These are phyloP conservation scores for Onychostoma macrolepis DNA, from an alignment of 2,113 vertebrate genomes.

Conservation along the genomic window DNA sequence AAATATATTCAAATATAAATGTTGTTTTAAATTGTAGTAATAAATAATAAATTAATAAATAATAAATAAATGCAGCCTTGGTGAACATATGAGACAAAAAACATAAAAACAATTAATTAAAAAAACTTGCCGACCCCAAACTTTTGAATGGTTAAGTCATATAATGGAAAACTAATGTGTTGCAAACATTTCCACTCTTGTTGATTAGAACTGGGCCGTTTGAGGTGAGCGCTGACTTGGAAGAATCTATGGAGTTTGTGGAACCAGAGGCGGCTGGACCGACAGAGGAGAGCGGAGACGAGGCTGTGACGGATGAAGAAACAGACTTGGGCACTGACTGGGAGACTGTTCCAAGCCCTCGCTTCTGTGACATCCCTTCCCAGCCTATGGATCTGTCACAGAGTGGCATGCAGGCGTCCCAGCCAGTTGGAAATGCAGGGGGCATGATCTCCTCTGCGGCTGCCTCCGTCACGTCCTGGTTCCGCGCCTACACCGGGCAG, in stretches of 20 bases:
- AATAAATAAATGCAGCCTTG: neutral
- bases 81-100: neutral
- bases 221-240: slow-evolving; percentile 89
- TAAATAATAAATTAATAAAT: no score
- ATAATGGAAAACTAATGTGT: neutral
- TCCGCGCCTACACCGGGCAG: slow-evolving; percentile 92
- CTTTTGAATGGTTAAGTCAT: neutral
- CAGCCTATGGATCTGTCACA: slow-evolving; percentile 92
- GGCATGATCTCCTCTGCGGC: slow-evolving; percentile 97
- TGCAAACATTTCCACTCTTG: neutral
- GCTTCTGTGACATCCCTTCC: slow-evolving; percentile 98
- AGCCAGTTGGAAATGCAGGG: slow-evolving; percentile 82
- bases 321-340: slow-evolving; percentile 96
- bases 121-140: neutral
- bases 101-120: no score
- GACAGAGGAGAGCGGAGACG: slow-evolving; percentile 90
- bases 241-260: slow-evolving; percentile 98
- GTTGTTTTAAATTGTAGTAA: neutral
- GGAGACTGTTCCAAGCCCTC: slow-evolving; percentile 96
- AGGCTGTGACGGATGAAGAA: slow-evolving; percentile 90
- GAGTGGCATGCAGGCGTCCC: slow-evolving; percentile 86
- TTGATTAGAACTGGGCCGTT: slow-evolving; percentile 89
- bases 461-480: slow-evolving; percentile 93
- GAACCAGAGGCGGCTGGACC: slow-evolving; percentile 85
- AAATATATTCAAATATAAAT: neutral